A percentile compares a stretch with the other conserved stretches of the same genome.
phyloP scores from a whole-genome alignment of 2,888 invertebrate genomes.

The Coenonympha glycerion region DNA sequence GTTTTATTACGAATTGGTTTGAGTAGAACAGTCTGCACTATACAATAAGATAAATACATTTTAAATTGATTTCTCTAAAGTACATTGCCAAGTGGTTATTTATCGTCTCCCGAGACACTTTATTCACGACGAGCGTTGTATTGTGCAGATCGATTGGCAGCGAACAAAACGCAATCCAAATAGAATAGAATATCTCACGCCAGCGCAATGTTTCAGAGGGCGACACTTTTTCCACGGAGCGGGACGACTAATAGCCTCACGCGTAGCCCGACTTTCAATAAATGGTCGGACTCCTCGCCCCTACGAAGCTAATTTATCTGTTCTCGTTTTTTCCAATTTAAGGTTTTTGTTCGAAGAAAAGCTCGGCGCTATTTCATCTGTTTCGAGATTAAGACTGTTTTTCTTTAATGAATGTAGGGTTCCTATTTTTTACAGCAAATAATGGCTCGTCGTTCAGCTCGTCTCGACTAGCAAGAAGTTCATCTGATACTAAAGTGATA shows the following conservation, averaged over 20 bases:
- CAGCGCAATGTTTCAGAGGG: slow-evolving; percentile 65
- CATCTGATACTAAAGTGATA: too few relatives aligned
- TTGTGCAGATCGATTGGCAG: slow-evolving; percentile 69
- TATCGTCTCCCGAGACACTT: slow-evolving; percentile 68
- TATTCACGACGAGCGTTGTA: slow-evolving; percentile 67
- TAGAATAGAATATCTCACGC: slow-evolving; percentile 67
- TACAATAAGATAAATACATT: not conserved
- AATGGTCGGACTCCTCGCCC: slow-evolving; percentile 46
- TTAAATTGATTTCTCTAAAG: slow-evolving; percentile 35
- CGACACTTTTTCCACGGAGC: slow-evolving; percentile 68
- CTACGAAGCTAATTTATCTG: slow-evolving; percentile 12
- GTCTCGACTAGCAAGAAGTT: too few relatives aligned
- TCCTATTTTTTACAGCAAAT: too few relatives aligned
- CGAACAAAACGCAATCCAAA: slow-evolving; percentile 72
- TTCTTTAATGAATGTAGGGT: too few relatives aligned
- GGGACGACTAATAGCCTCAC: slow-evolving; percentile 66
- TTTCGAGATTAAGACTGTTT: slow-evolving; percentile 22
- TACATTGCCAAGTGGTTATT: slow-evolving; percentile 65
- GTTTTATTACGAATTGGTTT: too few relatives aligned
- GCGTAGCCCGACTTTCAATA: slow-evolving; percentile 68
- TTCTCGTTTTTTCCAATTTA: slow-evolving; percentile 12
- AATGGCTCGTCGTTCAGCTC: too few relatives aligned
- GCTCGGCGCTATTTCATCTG: slow-evolving; percentile 19
- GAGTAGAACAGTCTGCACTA: too few relatives aligned
- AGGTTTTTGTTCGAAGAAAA: slow-evolving; percentile 16